Conservation (phyloP, 2,113 vertebrate genomes). For the Danionella cerebrum region DNA sequence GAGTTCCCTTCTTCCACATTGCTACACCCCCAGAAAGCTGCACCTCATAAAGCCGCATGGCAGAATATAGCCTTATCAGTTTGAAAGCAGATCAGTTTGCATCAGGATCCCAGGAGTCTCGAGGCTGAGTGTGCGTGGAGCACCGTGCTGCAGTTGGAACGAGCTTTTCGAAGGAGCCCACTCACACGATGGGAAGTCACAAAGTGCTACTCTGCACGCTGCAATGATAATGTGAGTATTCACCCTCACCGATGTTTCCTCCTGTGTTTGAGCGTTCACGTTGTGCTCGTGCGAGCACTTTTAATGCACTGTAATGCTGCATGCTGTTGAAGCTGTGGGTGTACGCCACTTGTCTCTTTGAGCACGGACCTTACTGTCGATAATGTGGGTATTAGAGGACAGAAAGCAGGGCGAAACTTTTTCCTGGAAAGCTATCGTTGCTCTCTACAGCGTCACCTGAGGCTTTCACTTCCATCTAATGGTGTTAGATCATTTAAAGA, state of each 20-base stretch:
- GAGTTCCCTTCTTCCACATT: conserved; percentile 45
- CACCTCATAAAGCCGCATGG: conserved; percentile 43
- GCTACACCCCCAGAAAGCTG: conserved; percentile 44
- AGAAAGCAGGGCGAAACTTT: conserved; percentile 28
- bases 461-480: conserved; percentile 34
- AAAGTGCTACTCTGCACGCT: conserved; percentile 36
- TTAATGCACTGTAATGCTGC: conserved; percentile 19
- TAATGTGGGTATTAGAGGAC: conserved; percentile 33
- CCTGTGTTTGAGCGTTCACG: conserved; percentile 16
- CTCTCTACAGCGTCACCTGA: conserved; percentile 23
- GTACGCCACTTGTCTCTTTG: conserved; percentile 31
- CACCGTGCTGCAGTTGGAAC: conserved; percentile 31
- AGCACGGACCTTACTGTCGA: conserved; percentile 33
- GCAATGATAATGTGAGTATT: conserved; percentile 45
- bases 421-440: conserved; percentile 19
- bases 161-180: conserved; percentile 33
- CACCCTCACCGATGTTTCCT: conserved; percentile 17
- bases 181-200: conserved; percentile 39
- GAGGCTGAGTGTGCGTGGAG: background rate
- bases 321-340: conserved; percentile 31
- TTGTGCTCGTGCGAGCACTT: conserved; percentile 11
- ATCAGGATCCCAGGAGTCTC: conserved; percentile 41
- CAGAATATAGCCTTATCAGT: conserved; percentile 50
- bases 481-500: conserved; percentile 11
- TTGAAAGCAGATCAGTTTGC: conserved; percentile 45